phyloP scores from a whole-genome alignment of 2,888 invertebrate genomes.

The Cremastinae sp. region DNA sequence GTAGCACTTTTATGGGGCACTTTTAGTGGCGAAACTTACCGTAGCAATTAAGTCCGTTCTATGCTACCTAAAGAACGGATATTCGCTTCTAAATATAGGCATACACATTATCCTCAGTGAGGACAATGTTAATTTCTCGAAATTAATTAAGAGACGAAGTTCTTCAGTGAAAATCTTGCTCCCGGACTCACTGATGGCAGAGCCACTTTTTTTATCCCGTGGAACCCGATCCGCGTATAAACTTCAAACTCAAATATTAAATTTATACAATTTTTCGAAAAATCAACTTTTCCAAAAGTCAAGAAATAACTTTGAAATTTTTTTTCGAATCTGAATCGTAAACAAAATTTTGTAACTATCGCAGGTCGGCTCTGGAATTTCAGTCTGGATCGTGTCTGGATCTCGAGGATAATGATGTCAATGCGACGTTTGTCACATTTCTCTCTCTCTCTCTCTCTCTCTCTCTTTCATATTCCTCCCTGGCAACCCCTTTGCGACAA shows the following conservation, averaged over 20 bases:
- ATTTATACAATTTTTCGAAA: no score
- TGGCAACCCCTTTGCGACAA: conserved; percentile 65
- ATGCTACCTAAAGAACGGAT: conserved; percentile 43
- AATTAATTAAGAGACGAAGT: conserved; percentile 74
- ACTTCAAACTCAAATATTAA: no score
- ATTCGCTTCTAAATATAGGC: background rate
- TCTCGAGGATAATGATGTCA: conserved; percentile 76
- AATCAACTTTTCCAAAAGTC: no score
- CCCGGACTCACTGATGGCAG: conserved; percentile 49
- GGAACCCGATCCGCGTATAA: no score
- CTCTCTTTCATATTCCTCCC: no score
- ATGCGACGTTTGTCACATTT: conserved; percentile 69
- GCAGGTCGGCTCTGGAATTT: background rate
- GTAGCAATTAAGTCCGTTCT: conserved; percentile 70
- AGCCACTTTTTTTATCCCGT: conserved; percentile 2
- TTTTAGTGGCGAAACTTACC: conserved; percentile 69
- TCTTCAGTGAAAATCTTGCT: conserved; percentile 53
- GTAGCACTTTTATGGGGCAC: conserved; percentile 68
- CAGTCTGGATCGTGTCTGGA: background rate
- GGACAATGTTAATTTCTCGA: conserved; percentile 72
- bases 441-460: conserved; percentile 14
- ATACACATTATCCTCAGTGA: conserved; percentile 35
- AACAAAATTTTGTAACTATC: no score
- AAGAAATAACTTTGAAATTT: no score
- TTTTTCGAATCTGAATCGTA: no score